Base-by-base conservation (phyloP, 2,888 invertebrate species). In the Doris montereyensis region DNA sequence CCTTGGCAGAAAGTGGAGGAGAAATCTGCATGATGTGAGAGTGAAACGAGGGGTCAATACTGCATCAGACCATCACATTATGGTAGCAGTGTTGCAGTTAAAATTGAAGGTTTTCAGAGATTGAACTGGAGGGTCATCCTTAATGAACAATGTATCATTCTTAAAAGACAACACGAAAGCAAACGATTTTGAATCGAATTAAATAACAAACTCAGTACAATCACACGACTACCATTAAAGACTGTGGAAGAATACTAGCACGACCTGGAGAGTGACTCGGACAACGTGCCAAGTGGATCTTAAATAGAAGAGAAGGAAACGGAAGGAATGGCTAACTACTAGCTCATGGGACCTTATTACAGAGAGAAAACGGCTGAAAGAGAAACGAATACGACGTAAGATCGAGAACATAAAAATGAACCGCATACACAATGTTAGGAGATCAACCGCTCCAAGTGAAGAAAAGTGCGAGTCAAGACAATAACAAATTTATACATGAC, bases 311-410 rank as follows among this genome's bases (percentile, higher is more conserved):
- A 70, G 30, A 34, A 70, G 34, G 21, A 28, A 34, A 32, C 30
- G 4, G 26, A 76, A 76, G 13, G 76, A 76, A 10, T 76, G 67
- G 65, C 24, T 67, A 21, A 67, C 76, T 41, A 34, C 76, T 24
- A 52, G 41, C 8, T 67, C 76, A 34, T 76, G 67, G 76, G 13
- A n/a, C 10, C 76, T 65, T 13, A 76, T 76, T 26, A 52, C 4
- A 24, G 41, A 72, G n/a, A 35, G 52, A 24, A 41, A 72, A 72
- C 1, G 21, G 2, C 52, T 72, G 34, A 21, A 21, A 3, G 4
- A 52, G 24, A n/a, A n/a, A n/a, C n/a, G n/a, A n/a, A n/a, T n/a
- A n/a, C n/a, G n/a, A n/a, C n/a, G n/a, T n/a, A n/a, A n/a, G n/a
- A n/a, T n/a, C n/a, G n/a, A n/a, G n/a, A n/a, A n/a, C n/a, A n/a